phyloP scores from a whole-genome alignment of 2,113 vertebrate genomes.

The Raja brachyura region DNA sequence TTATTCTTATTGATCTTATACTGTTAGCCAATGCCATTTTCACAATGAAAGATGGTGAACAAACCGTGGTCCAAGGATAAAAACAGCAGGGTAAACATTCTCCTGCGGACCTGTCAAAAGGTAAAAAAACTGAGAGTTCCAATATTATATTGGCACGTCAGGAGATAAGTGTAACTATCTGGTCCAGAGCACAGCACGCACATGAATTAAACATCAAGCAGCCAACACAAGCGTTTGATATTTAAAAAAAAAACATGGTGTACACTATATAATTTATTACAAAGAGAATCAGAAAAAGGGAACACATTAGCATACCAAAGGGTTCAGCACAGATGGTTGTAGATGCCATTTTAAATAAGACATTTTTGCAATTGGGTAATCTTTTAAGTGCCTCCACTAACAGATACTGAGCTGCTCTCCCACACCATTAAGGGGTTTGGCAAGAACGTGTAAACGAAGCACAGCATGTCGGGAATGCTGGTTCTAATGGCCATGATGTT shows the following conservation, averaged over 20 bases:
- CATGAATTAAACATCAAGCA: slow-evolving; percentile 37
- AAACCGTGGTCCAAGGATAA: not conserved
- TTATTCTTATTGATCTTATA: not conserved
- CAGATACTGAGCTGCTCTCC: not conserved
- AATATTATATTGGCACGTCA: not conserved
- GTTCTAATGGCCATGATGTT: not conserved
- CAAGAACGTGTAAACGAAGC: not conserved
- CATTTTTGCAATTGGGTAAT: not conserved
- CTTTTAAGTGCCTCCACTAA: not conserved
- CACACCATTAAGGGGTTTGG: not conserved
- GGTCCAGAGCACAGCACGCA: not conserved
- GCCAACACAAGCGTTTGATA: slow-evolving; percentile 31
- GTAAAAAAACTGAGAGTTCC: not conserved
- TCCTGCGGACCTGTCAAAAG: not conserved
- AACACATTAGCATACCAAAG: slow-evolving; percentile 32
- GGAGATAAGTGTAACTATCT: not conserved
- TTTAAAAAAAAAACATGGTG: slow-evolving; percentile 23
- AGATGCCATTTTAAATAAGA: not conserved
- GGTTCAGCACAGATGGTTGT: slow-evolving; percentile 23
- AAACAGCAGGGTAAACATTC: not conserved
- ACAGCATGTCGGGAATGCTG: too few species aligned
- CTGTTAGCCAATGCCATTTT: not conserved
- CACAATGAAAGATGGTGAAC: not conserved
- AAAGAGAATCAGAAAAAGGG: slow-evolving; percentile 19
- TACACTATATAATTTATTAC: slow-evolving; percentile 32